Evolutionary conservation across 2,888 invertebrate species (phyloP), one percentile per base, ranked within the genome.

Genomic region (Ephialtes manifestator): DNA sequence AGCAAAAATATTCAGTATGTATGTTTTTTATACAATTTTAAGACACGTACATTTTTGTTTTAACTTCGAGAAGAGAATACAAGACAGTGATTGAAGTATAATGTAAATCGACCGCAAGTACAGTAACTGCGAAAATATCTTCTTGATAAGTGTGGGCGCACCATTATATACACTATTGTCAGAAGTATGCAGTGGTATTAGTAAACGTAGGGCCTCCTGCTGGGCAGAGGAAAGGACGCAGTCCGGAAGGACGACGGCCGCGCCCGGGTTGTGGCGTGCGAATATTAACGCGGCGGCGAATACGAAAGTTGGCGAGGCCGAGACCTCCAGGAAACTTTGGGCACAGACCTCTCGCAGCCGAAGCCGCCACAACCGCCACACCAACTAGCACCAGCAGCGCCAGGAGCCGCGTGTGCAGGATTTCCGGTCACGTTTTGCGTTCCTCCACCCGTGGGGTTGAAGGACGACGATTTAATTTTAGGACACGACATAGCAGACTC

Each of bases 251-350:
- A 65, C 55, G 84, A 78, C 74, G 74, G 81, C 79, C 82, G 85
- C 79, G 82, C 79, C 76, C 67, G 79, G 60, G 79, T 81, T 82
- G 82, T 72, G 82, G 82, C 79, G 85, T 85, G 85, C 85, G 85
- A 85, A 85, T 85, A 85, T 85, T 85, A 85, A 85, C 85, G 85
- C 85, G 85, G 82, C 65, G 79, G 79, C 85, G 82, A 85, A 82
- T 85, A 76, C 82, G 79, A 76, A 82, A 82, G 82, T 82, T 72
- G 82, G 79, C 79, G 82, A 85, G 85, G 85, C 82, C 85, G 82
- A 85, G 79, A 85, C 82, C 85, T 85, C 78, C 71, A 39, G 77
- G 71, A 58, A 85, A 85, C 78, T 70, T 85, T 85, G 75, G 63
- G 70, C 70, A 39, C 84, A 76, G 84, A 84, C 84, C 58, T 84